Conservation (phyloP, 2,888 invertebrate species). For the Coelogynopora nodosa region DNA sequence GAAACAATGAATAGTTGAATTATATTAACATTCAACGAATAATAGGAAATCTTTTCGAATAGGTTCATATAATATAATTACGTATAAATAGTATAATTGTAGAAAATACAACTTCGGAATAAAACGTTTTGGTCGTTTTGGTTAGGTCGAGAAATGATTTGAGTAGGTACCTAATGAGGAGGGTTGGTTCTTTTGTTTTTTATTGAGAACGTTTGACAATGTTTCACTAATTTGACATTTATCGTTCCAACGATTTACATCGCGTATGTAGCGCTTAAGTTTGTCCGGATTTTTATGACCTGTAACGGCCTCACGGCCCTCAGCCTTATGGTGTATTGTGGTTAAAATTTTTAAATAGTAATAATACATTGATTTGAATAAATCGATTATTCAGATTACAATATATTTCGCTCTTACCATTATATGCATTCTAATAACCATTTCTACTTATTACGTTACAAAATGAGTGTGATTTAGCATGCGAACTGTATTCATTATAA, state of each 20-base stretch:
- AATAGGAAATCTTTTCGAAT: background rate
- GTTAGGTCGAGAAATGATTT: background rate
- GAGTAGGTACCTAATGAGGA: background rate
- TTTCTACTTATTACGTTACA: no score
- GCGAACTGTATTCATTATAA: no score
- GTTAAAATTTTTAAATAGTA: no score
- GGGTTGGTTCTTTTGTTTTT: background rate
- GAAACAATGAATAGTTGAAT: background rate
- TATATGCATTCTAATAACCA: no score
- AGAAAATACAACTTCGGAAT: background rate
- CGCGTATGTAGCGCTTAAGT: no score
- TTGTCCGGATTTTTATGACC: no score
- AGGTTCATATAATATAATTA: background rate
- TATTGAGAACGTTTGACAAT: background rate
- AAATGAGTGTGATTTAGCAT: no score
- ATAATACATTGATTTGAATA: no score
- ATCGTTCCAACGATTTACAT: background rate
- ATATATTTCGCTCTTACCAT: no score
- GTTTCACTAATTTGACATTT: background rate
- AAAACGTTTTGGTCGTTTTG: background rate
- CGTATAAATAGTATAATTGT: background rate
- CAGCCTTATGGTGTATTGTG: no score
- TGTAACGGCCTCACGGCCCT: no score
- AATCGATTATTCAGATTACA: no score
- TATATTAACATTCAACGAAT: background rate